Base-by-base conservation (phyloP, 2,113 vertebrate species). In the Tenrec ecaudatus region DNA sequence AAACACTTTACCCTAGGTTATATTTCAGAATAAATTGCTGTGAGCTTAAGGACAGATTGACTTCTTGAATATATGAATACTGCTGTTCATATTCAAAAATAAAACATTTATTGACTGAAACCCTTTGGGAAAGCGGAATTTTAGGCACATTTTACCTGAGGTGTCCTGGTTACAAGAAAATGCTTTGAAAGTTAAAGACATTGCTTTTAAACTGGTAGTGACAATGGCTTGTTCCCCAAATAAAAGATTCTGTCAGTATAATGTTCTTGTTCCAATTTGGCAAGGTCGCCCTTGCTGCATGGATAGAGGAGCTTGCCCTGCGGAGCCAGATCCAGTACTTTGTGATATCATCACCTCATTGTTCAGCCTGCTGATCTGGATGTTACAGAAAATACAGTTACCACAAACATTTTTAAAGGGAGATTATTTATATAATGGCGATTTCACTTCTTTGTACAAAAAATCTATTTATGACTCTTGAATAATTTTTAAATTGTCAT, bases 71-170 rank as follows among this genome's bases (percentile, higher is more conserved):
- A 43, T 14, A 29, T 2, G 12, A 81, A 62, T 53, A 62, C 8
- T 68, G 27, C 22, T 91, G 40, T 82, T 31, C 81, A 14, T 11
- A 12, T 90, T 90, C 47, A 88, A 94, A 90, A 94, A 90, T 38
- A 66, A 90, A 47, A 43, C 10, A 90, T 58, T 79, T 60, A 73
- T 31, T 57, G 78, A 82, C 22, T 47, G 71, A 53, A 91, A 87
- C 84, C 9, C 81, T 95, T 95, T 91, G 17, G n/a, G 86, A 47
- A 88, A 89, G 1, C 11, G 82, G 60, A n/a, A 43, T 82, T 78
- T 79, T 31, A 82, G 71, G 64, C 71, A 71, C 69, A 66, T 66
- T 86, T 94, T 93, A 91, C 58, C 23, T 83, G 81, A 91, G 38
- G 29, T 76, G 0, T 89, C 60, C 5, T 40, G 17, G 33, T 53